Base-by-base conservation (phyloP, 64 coral and sea anemone species). In the Stichodactyla mertensii region DNA sequence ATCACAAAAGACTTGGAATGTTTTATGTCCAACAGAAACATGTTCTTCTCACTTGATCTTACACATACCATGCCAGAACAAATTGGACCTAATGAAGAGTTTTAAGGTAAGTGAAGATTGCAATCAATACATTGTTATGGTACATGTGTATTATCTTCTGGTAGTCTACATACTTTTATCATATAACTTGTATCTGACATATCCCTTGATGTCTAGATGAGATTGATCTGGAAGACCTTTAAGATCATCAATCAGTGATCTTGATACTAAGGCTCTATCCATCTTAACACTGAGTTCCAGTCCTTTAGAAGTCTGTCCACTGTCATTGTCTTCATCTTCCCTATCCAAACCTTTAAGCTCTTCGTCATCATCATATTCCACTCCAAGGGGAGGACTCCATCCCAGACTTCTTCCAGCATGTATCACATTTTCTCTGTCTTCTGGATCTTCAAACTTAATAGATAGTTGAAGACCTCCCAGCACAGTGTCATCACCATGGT, bases 121-220 rank as follows among this genome's bases (percentile, higher is more conserved):
- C 8, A 7, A 20, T 31, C 28, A 31, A 31, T 31, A 31, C 28
- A 31, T 58, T 58, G 56, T 15, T 58, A 11, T 9, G 56, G 14
- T 9, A 15, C n/a, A n/a, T n/a, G n/a, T n/a, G n/a, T 58, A 1
- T 11, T 9, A 58, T 58, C 56, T 11, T 11, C 62, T 20, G 62
- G 62, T 66, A 66, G 16, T 66, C 13, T 18, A 66, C 85, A 28
- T 92, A 99, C 97, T 88, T 90, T 84, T 92, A 58, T 99, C 91
- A 82, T 91, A 92, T 84, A 99, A 92, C 54, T 99, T 99, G 83
- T 92, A 99, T 90, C 97, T 87, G 66, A 89, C 77, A 88, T 99
- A 99, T 80, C 85, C 90, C 81, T 80, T 87, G 52, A 67, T 74
- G 27, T 81, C 56, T 45, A 87, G 87, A 55, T 84, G 83, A 18